Percentiles rank a stretch among this genome's conserved stretches.
Conservation (phyloP, 2,888 invertebrate genomes). For the Prenolepis imparis region DNA sequence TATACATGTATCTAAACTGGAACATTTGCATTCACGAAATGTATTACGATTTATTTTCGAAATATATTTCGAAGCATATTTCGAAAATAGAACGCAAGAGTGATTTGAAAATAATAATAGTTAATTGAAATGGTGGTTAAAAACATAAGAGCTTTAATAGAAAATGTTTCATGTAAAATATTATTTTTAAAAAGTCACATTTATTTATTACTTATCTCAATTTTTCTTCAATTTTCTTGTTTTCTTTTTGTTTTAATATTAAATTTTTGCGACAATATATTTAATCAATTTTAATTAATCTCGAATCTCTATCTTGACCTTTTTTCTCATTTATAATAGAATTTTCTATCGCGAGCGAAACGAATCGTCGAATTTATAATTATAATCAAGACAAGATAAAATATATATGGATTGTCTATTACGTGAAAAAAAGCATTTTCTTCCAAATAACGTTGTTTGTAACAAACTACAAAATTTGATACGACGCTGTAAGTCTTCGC, state of each 20-base stretch:
- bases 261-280: background rate
- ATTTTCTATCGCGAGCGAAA: background rate
- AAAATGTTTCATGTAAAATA: background rate
- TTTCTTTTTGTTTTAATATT: background rate
- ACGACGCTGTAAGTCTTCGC: background rate
- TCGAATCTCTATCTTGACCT: background rate
- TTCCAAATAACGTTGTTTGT: background rate
- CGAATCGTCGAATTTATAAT: background rate
- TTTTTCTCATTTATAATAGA: background rate
- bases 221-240: background rate
- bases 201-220: background rate
- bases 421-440: constrained; percentile 17
- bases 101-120: background rate
- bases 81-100: background rate
- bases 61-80: background rate
- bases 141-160: background rate
- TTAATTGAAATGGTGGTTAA: background rate
- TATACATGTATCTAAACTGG: constrained; percentile 1
- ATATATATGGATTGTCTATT: background rate
- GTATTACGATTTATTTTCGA: background rate
- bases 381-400: background rate
- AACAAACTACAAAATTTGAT: background rate
- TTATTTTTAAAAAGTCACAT: background rate
- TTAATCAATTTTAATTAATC: background rate
- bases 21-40: background rate